Evolutionary conservation across 2,888 invertebrate genomes (phyloP), one percentile per base, ranked within the genome.

Genomic region (Piscicola geometra): DNA sequence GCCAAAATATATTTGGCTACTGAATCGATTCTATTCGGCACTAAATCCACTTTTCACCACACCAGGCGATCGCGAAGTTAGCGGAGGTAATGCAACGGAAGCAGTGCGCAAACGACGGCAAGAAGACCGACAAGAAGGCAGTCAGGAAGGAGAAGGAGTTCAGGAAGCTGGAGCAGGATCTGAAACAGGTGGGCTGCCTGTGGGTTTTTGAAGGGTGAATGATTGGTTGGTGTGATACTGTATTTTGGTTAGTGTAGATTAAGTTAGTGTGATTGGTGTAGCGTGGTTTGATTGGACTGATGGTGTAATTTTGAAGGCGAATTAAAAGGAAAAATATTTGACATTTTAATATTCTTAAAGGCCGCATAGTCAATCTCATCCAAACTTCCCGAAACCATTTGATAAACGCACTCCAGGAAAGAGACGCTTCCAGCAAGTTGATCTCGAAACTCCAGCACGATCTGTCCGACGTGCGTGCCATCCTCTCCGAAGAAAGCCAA

Each of bases 51-150:
- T n/a, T n/a, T n/a, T n/a, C n/a, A n/a, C n/a, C n/a, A n/a, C n/a
- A n/a, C n/a, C 93, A 95, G 87, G 97, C 97, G 72, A 94, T 98
- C 79, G 94, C 96, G 86, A 99, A 98, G 85, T 88, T 99, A 79
- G 94, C 96, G 3, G 96, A 98, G 87, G 93, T 98, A 78, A 92
- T 98, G 92, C 94, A 95, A 85, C 90, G 96, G 83, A 94, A 92
- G 84, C 92, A 92, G 56, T 89, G 90, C 70, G 76, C 80, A 35
- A 75, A 33, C 1, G 82, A 78, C 60, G 82, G 82, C 71, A 78
- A 72, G 67, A 72, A 68, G 33, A 81, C 79, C 35, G 90, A 90
- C 83, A 92, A 92, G 87, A 81, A 81, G 47, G 84, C 92, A 79
- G 88, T 91, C 80, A 91, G 93, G 83, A 95, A 94, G 83, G 97